Evolutionary conservation across 2,113 vertebrate species (phyloP).

Genomic region (Sylvietta virens): DNA sequence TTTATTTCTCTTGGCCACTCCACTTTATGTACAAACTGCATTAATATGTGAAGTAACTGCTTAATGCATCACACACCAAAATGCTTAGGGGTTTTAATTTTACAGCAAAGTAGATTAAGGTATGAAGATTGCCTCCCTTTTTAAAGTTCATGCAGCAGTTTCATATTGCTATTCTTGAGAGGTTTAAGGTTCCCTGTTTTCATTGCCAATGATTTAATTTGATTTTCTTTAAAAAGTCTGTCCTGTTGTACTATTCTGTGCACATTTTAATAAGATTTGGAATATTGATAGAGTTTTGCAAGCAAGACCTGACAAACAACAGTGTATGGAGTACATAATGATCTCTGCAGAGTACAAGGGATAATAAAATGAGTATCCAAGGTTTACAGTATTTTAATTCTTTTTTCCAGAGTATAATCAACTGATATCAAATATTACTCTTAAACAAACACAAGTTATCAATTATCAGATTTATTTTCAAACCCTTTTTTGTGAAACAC

Average conservation of each 20-base stretch:
- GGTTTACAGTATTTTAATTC: not conserved
- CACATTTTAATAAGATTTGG: slow-evolving; percentile 7
- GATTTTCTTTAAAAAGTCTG: not conserved
- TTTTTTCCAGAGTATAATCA: not conserved
- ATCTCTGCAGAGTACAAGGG: not conserved
- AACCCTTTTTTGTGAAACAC: not conserved
- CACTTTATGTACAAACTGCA: not conserved
- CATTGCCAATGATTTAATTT: not conserved
- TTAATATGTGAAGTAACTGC: not conserved
- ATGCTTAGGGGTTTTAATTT: not conserved
- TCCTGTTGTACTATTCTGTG: not conserved
- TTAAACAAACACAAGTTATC: not conserved
- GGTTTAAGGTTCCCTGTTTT: not conserved
- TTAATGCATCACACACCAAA: not conserved
- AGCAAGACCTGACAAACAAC: not conserved
- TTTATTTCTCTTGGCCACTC: not conserved
- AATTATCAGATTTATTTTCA: not conserved
- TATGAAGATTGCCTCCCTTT: not conserved
- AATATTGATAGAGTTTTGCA: slow-evolving; percentile 10
- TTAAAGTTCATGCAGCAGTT: not conserved
- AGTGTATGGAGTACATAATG: not conserved
- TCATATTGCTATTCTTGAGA: not conserved
- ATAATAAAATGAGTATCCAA: not conserved
- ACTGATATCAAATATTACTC: not conserved
- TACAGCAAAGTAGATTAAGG: not conserved